Percentiles rank a stretch among this genome's conserved stretches.
Evolutionary conservation across 1,140 invertebrate species (phyloP).

Genomic region (Trinorchestia longiramus): DNA sequence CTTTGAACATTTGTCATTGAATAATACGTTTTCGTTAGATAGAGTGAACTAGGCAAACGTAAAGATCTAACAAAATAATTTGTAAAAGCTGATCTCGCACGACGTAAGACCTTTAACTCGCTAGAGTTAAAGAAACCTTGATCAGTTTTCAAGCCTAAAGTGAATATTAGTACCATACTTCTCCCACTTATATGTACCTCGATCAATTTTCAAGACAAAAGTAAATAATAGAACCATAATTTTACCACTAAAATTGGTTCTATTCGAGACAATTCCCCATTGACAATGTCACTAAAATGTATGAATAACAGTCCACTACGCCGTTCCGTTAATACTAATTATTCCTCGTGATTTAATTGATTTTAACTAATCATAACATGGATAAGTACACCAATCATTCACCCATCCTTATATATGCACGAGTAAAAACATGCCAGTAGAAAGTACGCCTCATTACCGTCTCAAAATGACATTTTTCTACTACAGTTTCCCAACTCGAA

Average conservation of each 20-base stretch:
- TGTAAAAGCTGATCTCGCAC: too few relatives aligned
- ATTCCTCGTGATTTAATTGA: not conserved
- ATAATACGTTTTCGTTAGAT: too few relatives aligned
- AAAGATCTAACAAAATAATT: too few relatives aligned
- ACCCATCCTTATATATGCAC: not conserved
- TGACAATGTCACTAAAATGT: not conserved
- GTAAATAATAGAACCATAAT: too few relatives aligned
- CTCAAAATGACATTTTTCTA: not conserved
- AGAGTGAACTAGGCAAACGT: too few relatives aligned
- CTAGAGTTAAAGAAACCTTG: too few relatives aligned
- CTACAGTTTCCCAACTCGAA: not conserved
- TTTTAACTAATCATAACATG: not conserved
- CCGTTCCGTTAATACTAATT: not conserved
- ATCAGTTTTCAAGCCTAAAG: too few relatives aligned
- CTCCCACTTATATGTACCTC: too few relatives aligned
- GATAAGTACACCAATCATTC: not conserved
- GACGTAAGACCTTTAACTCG: too few relatives aligned
- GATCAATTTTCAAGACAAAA: too few relatives aligned
- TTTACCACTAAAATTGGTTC: not conserved
- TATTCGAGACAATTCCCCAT: not conserved
- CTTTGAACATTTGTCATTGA: too few relatives aligned
- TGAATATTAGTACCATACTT: too few relatives aligned
- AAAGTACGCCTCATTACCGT: not conserved
- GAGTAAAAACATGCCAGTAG: not conserved
- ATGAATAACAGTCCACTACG: not conserved